Conservation (phyloP, 2,797 vertebrate species). For the Mionectes olivaceus region DNA sequence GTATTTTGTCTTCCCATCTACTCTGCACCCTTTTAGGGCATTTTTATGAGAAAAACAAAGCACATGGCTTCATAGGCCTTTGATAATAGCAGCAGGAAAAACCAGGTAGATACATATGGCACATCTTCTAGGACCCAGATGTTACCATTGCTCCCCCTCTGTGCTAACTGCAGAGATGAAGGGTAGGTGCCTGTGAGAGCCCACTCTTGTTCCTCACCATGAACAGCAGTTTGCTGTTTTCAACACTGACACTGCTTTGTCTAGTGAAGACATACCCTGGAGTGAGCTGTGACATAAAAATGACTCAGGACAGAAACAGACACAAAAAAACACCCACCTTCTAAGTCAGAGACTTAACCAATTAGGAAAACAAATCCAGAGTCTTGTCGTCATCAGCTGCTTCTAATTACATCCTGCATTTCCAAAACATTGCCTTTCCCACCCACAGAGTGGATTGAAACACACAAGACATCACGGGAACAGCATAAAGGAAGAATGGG, state of each 20-base stretch:
- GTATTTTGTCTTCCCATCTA: background rate
- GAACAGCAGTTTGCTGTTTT: background rate
- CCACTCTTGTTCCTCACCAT: background rate
- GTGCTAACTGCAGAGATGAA: background rate
- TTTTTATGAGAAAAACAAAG: background rate
- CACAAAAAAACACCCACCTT: background rate
- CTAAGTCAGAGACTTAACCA: background rate
- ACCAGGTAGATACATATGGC: background rate
- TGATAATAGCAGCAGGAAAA: background rate
- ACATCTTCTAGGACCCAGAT: background rate
- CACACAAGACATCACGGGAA: background rate
- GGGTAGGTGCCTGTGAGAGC: background rate
- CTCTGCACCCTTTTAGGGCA: background rate
- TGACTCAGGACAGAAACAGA: constrained; percentile 34
- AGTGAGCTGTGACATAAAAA: background rate
- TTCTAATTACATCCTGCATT: background rate
- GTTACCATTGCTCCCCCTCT: background rate
- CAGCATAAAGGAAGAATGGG: background rate
- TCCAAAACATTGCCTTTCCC: constrained; percentile 11
- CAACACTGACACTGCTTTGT: background rate
- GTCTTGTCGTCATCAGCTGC: background rate
- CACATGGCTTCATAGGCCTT: background rate
- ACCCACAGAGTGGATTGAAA: background rate
- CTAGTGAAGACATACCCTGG: background rate
- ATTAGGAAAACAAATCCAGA: constrained; percentile 12